Conservation (phyloP, 2,797 vertebrate genomes). For the Ficedula albicollis region DNA sequence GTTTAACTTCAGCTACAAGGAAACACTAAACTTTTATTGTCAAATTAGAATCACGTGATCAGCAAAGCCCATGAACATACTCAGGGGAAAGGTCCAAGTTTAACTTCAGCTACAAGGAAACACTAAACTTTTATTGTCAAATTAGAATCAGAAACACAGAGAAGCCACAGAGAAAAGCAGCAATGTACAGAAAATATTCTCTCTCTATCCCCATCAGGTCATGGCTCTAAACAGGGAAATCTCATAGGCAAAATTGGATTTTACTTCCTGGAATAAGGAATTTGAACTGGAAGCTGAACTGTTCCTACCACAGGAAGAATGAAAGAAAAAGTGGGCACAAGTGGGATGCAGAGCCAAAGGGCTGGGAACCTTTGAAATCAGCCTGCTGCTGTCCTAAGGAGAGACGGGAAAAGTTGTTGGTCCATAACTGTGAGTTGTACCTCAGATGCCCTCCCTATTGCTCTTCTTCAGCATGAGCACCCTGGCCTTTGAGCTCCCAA, state of each 20-base stretch:
- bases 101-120: background rate
- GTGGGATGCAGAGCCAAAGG: background rate
- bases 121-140: background rate
- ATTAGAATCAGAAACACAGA: background rate
- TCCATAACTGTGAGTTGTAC: background rate
- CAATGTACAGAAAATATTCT: background rate
- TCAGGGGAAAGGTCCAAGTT: background rate
- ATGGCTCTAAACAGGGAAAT: background rate
- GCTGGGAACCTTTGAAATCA: background rate
- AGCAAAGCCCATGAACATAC: background rate
- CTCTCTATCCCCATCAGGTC: background rate
- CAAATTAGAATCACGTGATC: background rate
- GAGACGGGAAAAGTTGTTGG: background rate
- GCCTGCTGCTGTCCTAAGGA: background rate
- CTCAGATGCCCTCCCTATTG: background rate
- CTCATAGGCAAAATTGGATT: background rate
- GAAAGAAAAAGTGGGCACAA: background rate
- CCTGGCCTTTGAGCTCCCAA: background rate
- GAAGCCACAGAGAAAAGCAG: background rate
- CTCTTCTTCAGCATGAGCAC: background rate
- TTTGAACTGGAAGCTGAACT: background rate
- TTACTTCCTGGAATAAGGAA: background rate
- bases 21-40: background rate
- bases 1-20: background rate
- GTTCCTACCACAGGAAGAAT: background rate